phyloP scores from a whole-genome alignment of 2,113 vertebrate genomes.

The Dendrocopos noguchii region DNA sequence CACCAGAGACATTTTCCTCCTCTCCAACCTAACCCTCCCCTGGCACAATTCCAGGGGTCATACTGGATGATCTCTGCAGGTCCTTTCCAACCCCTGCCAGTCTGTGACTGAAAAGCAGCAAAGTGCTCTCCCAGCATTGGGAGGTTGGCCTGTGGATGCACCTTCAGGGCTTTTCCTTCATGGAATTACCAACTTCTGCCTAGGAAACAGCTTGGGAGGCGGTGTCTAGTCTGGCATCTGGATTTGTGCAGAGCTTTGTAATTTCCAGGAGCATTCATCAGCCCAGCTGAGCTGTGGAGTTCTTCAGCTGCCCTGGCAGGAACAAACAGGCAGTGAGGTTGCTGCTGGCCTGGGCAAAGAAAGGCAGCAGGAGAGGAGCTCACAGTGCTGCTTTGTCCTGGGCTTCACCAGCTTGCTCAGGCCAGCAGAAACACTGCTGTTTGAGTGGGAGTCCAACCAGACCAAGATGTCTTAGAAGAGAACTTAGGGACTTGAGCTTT shows the following conservation, averaged over 20 bases:
- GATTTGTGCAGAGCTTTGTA: neutral
- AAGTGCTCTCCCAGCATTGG: neutral
- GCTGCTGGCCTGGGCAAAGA: neutral
- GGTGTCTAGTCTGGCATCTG: neutral
- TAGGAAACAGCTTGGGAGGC: neutral
- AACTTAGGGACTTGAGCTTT: too few species aligned
- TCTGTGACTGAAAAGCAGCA: neutral
- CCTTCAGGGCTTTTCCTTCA: neutral
- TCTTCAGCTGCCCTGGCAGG: neutral
- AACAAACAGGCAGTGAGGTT: neutral
- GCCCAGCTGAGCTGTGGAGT: neutral
- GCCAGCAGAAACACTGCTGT: too few species aligned
- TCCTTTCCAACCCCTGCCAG: too few species aligned
- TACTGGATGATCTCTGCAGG: too few species aligned
- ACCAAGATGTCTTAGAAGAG: too few species aligned
- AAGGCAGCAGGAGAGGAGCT: neutral
- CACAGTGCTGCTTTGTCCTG: neutral
- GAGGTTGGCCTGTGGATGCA: neutral
- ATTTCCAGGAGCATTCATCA: neutral
- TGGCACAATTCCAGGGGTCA: too few species aligned
- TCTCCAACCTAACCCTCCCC: too few species aligned
- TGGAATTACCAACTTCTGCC: accelerated
- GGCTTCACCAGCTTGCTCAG: too few species aligned
- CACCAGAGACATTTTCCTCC: too few species aligned
- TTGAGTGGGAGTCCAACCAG: too few species aligned